phyloP scores from a whole-genome alignment of 2,888 invertebrate species.

The Dolichopus griseipennis region DNA sequence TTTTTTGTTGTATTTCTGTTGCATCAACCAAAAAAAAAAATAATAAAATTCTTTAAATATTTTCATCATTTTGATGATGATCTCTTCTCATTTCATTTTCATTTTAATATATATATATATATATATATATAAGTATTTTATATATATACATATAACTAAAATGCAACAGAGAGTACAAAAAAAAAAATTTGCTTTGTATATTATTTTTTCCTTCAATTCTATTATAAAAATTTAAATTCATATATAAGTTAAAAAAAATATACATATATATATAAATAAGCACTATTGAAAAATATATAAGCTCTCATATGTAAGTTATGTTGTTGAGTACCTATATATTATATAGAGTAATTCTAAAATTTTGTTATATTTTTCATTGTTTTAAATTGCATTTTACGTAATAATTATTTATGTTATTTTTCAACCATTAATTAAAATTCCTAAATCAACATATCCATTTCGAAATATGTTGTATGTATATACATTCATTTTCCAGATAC shows the following conservation, averaged over 20 bases:
- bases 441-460: neutral
- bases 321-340: neutral
- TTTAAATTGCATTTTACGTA: neutral
- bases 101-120: neutral
- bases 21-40: constrained; percentile 4
- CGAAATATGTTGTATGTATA: too few species aligned
- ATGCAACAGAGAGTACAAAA: too few species aligned
- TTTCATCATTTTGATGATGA: constrained; percentile 2
- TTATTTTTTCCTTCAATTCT: neutral
- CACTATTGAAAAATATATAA: neutral
- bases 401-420: constrained; percentile 5
- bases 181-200: too few species aligned
- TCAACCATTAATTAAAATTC: constrained; percentile 6
- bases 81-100: neutral
- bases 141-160: too few species aligned
- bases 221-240: neutral
- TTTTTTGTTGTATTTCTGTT: neutral
- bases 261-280: neutral
- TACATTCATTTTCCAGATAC: too few species aligned
- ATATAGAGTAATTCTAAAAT: too few species aligned
- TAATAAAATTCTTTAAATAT: constrained; percentile 4
- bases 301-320: neutral
- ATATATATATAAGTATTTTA: too few species aligned
- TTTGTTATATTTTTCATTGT: too few species aligned
- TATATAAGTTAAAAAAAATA: neutral